These are phyloP conservation scores for Aphidius gifuensis DNA, from an alignment of 1,140 invertebrate genomes.

Conservation along the genomic window DNA sequence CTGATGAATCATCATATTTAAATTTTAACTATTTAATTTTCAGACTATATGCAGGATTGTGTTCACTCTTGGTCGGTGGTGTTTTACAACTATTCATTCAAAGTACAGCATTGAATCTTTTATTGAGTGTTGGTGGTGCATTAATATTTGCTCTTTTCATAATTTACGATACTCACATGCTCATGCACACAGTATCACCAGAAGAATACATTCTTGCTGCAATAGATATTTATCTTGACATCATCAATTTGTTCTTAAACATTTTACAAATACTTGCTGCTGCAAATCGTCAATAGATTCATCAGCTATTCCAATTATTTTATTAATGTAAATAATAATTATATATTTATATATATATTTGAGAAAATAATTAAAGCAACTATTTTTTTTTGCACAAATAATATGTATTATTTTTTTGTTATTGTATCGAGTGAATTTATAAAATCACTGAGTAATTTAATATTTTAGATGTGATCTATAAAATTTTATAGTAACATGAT, in stretches of 20 bases:
- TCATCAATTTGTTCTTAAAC: slow-evolving; percentile 81
- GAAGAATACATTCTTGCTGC: slow-evolving; percentile 78
- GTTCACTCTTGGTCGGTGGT: slow-evolving; percentile 68
- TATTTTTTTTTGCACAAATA: slow-evolving; percentile 17
- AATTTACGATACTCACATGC: slow-evolving; percentile 65
- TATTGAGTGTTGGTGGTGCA: slow-evolving; percentile 69
- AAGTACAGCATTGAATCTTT: slow-evolving; percentile 65
- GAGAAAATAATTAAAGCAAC: neutral
- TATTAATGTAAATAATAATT: slow-evolving; percentile 11
- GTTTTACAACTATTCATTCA: slow-evolving; percentile 73
- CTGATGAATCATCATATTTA: slow-evolving; percentile 17
- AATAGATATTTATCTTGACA: slow-evolving; percentile 83
- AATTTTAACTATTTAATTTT: slow-evolving; percentile 38
- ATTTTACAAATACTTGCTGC: slow-evolving; percentile 70
- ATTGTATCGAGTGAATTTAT: no score
- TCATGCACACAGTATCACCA: slow-evolving; percentile 68
- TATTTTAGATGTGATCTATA: no score
- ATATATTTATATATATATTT: neutral
- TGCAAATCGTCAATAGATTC: slow-evolving; percentile 43
- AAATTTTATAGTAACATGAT: no score
- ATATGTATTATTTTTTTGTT: neutral
- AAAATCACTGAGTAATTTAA: no score
- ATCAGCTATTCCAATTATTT: neutral
- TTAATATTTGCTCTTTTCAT: slow-evolving; percentile 72
- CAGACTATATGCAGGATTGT: slow-evolving; percentile 70